Evolutionary conservation across 1,140 invertebrate species (phyloP).

Genomic region (Polypedilum vanderplanki): DNA sequence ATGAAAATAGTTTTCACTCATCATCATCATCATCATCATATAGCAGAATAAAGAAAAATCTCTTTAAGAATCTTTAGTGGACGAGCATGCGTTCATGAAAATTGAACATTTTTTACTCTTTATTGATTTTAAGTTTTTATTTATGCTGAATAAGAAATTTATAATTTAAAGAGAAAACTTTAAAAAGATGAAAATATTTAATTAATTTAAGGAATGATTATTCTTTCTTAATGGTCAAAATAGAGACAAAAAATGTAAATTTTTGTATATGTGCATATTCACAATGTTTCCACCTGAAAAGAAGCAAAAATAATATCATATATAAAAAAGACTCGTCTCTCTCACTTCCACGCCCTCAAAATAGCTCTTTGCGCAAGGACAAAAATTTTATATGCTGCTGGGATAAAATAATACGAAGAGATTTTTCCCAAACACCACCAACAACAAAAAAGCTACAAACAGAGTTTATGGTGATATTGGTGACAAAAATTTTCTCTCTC

Average conservation of each 20-base stretch:
- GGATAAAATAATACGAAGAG: constrained; percentile 18
- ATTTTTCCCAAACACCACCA: constrained; percentile 4
- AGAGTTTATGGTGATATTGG: not conserved
- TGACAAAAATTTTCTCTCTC: constrained; percentile 18
- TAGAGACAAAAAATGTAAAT: not conserved
- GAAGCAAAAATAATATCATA: not conserved
- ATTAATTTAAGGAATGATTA: not conserved
- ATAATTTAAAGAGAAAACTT: too few species aligned
- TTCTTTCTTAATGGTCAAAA: not conserved
- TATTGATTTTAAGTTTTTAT: too few species aligned
- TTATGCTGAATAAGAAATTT: too few species aligned
- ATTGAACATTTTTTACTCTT: too few species aligned
- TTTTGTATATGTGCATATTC: not conserved
- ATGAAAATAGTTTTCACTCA: too few species aligned
- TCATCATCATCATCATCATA: too few species aligned
- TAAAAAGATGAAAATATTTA: too few species aligned
- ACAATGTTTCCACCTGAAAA: not conserved
- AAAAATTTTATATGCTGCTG: not conserved
- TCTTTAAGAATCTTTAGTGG: too few species aligned
- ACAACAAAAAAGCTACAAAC: not conserved
- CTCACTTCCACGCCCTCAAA: constrained; percentile 1
- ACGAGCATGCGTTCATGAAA: too few species aligned
- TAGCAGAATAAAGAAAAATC: too few species aligned
- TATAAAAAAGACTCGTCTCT: not conserved
- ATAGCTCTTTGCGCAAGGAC: constrained; percentile 16